Evolutionary conservation across 2,113 vertebrate species (phyloP).

Genomic region (Oryzias curvinotus): DNA sequence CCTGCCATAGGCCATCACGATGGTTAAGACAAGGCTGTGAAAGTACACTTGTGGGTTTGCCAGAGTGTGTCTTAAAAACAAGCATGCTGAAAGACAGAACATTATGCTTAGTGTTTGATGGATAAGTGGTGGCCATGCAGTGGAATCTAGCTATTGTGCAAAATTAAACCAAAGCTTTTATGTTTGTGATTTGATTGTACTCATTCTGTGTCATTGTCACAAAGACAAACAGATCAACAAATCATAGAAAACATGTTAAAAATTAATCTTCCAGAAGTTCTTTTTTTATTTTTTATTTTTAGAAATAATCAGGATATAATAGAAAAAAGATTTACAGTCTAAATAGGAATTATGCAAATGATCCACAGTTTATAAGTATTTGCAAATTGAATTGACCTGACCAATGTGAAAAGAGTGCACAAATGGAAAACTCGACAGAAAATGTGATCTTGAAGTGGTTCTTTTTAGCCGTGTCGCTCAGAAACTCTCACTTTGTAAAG

Average conservation of each 20-base stretch:
- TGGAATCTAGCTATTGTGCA: slow-evolving; percentile 9
- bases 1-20: slow-evolving; percentile 43
- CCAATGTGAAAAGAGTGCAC: too few relatives aligned
- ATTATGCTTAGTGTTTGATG: slow-evolving; percentile 25
- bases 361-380: too few relatives aligned
- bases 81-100: slow-evolving; percentile 27
- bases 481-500: not conserved
- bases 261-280: too few relatives aligned
- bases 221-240: not conserved
- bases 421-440: too few relatives aligned
- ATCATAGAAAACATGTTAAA: too few relatives aligned
- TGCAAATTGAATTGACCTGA: too few relatives aligned
- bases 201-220: slow-evolving; percentile 2
- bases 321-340: too few relatives aligned
- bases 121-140: slow-evolving; percentile 26
- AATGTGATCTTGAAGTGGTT: too few relatives aligned
- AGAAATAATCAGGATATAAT: too few relatives aligned
- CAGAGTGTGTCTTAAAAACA: slow-evolving; percentile 42
- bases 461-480: too few relatives aligned
- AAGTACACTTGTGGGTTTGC: slow-evolving; percentile 34
- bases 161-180: slow-evolving; percentile 11
- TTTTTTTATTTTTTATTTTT: too few relatives aligned
- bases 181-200: slow-evolving; percentile 1
- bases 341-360: too few relatives aligned
- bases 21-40: slow-evolving; percentile 40